Conservation (phyloP, 2,888 invertebrate genomes). For the Synergus japonicus region DNA sequence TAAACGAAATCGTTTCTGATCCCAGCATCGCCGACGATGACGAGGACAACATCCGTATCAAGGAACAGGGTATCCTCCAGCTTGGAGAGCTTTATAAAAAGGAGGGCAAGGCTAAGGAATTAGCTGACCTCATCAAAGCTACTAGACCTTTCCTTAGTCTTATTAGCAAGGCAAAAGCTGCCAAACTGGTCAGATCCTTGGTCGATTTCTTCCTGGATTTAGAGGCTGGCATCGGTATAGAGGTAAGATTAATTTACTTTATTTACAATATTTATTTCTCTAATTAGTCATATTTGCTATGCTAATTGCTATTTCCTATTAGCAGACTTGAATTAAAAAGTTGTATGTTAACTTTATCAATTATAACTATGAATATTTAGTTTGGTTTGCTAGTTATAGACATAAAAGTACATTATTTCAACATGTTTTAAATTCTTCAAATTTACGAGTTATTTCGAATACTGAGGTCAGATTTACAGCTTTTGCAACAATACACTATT, state of each 20-base stretch:
- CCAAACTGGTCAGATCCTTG: slow-evolving; percentile 96
- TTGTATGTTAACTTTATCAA: neutral
- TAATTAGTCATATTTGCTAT: too few species aligned
- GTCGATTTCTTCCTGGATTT: slow-evolving; percentile 98
- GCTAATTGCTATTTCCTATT: neutral
- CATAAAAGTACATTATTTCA: neutral
- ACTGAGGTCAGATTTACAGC: neutral
- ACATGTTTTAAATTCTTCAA: neutral
- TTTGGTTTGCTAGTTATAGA: neutral
- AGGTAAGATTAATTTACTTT: slow-evolving; percentile 77
- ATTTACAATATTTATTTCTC: neutral
- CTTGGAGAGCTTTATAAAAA: slow-evolving; percentile 95
- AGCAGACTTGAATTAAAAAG: neutral
- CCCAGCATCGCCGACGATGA: slow-evolving; percentile 89
- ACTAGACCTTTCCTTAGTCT: slow-evolving; percentile 96
- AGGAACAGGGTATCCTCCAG: slow-evolving; percentile 96
- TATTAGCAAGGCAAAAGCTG: slow-evolving; percentile 99
- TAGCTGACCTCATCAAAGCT: slow-evolving; percentile 94
- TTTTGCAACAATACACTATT: neutral
- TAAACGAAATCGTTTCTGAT: slow-evolving; percentile 88
- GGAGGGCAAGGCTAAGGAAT: slow-evolving; percentile 94
- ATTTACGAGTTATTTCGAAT: slow-evolving; percentile 2
- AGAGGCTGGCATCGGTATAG: slow-evolving; percentile 97
- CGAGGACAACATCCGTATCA: slow-evolving; percentile 93
- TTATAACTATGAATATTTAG: neutral